These are phyloP conservation scores for Andrena praecox DNA, from an alignment of 2,888 invertebrate species.

Conservation along the genomic window DNA sequence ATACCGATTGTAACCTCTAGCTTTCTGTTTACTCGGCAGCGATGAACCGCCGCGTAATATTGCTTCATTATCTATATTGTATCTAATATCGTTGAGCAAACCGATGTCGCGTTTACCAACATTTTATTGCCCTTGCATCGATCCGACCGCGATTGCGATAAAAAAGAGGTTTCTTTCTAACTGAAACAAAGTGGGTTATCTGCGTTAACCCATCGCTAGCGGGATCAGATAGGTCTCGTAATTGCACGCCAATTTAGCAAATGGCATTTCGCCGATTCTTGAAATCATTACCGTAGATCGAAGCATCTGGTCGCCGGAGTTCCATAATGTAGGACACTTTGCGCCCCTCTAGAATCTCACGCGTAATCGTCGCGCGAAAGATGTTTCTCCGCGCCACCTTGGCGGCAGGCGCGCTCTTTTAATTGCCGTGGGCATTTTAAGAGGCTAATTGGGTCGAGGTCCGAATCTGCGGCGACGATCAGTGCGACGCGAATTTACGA, in stretches of 20 bases:
- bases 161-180: slow-evolving; percentile 49
- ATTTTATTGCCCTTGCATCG: slow-evolving; percentile 59
- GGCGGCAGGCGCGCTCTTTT: slow-evolving; percentile 12
- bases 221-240: slow-evolving; percentile 53
- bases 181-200: slow-evolving; percentile 59
- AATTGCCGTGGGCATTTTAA: slow-evolving; percentile 51
- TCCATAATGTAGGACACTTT: not conserved
- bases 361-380: not conserved
- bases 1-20: not conserved
- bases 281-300: slow-evolving; percentile 43
- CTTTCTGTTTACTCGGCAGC: not conserved
- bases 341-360: not conserved
- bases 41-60: slow-evolving; percentile 35
- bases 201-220: slow-evolving; percentile 43
- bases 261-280: slow-evolving; percentile 38
- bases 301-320: not conserved
- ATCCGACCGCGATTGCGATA: slow-evolving; percentile 54
- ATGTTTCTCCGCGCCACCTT: not conserved
- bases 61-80: slow-evolving; percentile 47
- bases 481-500: slow-evolving; percentile 66
- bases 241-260: slow-evolving; percentile 59
- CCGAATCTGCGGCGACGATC: slow-evolving; percentile 72
- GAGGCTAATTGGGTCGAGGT: slow-evolving; percentile 73
- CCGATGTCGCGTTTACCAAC: slow-evolving; percentile 59
- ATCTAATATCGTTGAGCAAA: slow-evolving; percentile 65